Evolutionary conservation across 1,140 invertebrate genomes (phyloP), one percentile per base, ranked within the genome.

Genomic region (Pinna nobilis): DNA sequence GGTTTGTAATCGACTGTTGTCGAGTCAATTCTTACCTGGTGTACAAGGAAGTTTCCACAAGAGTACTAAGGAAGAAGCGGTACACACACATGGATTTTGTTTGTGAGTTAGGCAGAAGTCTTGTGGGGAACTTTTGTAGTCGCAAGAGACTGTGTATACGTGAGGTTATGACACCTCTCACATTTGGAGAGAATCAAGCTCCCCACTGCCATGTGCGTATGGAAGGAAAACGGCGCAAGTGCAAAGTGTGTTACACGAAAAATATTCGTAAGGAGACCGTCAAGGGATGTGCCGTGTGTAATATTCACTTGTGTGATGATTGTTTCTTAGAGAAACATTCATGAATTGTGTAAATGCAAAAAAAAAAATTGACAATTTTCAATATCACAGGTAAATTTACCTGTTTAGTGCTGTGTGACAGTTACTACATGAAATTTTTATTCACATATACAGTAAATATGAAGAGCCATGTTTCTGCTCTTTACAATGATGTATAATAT

Each of bases 1-100:
- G 51, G 60, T 75, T 70, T 20, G 4, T 69, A 0, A 25, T 70
- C 37, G 70, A 75, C 41, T 65, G 55, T 75, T 47, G 44, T 1
- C 44, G 44, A 18, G 44, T 47, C 15, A 47, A 47, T 47, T 47
- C 44, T 1, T 47, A 2, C 44, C 44, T 47, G 2, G 3, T 47
- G 44, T 47, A 47, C 44, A 47, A 47, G 20, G 44, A 47, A 6
- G 15, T 20, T 3, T 47, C 44, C 20, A 1, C 44, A 1, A 7
- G 44, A 20, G 20, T 20, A 15, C 15, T 47, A 1, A 6, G 20
- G 6, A 6, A 47, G 44, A 47, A 47, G 44, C 15, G 44, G 20
- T 47, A 18, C 7, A 47, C 6, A 18, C 6, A 47, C 20, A 3
- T 47, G 2, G 44, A 47, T 20, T 47, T 47, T 47, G 44, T 47